These are phyloP conservation scores for Corythoichthys haematopterus DNA, from an alignment of 2,113 vertebrate species.

Conservation along the genomic window DNA sequence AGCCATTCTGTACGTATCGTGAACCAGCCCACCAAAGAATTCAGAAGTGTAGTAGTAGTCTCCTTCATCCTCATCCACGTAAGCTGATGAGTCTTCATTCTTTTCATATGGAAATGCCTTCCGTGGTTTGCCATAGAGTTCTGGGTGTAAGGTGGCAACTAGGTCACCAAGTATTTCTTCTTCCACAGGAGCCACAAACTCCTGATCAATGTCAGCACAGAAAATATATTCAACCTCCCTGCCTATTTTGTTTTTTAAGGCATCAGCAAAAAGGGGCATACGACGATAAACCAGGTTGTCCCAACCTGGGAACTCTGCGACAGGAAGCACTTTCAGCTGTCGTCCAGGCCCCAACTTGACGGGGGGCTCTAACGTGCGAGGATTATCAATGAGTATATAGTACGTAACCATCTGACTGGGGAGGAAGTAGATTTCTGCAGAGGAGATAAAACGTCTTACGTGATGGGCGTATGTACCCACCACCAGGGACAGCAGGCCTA, in stretches of 20 bases:
- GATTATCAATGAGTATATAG: slow-evolving; percentile 74
- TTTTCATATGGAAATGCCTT: slow-evolving; percentile 61
- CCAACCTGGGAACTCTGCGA: slow-evolving; percentile 68
- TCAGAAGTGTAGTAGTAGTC: slow-evolving; percentile 77
- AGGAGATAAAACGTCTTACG: slow-evolving; percentile 61
- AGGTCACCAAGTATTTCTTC: slow-evolving; percentile 69
- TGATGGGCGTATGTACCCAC: slow-evolving; percentile 70
- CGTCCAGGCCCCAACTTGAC: slow-evolving; percentile 54
- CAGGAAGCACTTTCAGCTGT: slow-evolving; percentile 51
- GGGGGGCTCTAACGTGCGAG: slow-evolving; percentile 47
- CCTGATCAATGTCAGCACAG: slow-evolving; percentile 71
- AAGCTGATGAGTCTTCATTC: slow-evolving; percentile 52
- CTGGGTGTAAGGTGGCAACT: slow-evolving; percentile 69
- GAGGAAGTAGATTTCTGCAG: slow-evolving; percentile 72
- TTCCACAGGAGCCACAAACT: slow-evolving; percentile 67
- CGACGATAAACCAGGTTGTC: slow-evolving; percentile 53
- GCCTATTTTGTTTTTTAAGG: slow-evolving; percentile 46
- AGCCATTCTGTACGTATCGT: slow-evolving; percentile 60
- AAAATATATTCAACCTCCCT: slow-evolving; percentile 66
- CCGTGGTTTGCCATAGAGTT: slow-evolving; percentile 50
- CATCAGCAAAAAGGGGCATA: slow-evolving; percentile 58
- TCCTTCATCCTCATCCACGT: slow-evolving; percentile 58
- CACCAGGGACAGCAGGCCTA: slow-evolving; percentile 69
- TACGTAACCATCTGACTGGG: slow-evolving; percentile 68
- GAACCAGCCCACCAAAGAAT: slow-evolving; percentile 66